Evolutionary conservation across 2,888 invertebrate genomes (phyloP).

Genomic region (Micropterix aruncella): DNA sequence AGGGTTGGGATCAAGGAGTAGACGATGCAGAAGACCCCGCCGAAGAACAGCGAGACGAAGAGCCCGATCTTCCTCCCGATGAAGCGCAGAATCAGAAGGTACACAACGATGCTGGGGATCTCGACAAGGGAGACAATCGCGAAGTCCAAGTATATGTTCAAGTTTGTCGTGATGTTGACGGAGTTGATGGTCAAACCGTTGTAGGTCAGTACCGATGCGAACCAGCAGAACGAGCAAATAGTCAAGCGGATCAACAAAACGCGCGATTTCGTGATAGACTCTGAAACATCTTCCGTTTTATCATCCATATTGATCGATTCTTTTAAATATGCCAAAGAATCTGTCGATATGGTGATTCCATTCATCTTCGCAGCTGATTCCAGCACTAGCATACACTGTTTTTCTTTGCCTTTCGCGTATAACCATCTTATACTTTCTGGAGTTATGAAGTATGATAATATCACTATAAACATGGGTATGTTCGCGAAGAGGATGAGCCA

Average conservation of each 20-base stretch:
- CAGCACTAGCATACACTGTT: not conserved
- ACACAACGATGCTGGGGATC: conserved; percentile 31
- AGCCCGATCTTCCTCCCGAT: conserved; percentile 25
- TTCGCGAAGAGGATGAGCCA: not conserved
- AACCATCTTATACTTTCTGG: not conserved
- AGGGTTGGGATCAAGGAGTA: not conserved
- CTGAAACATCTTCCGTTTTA: not conserved
- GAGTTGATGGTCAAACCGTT: conserved; percentile 53
- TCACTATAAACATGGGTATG: not conserved
- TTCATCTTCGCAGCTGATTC: not conserved
- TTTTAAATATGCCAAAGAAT: not conserved
- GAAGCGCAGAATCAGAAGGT: conserved; percentile 21
- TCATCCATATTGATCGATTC: not conserved
- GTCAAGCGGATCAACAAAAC: conserved; percentile 24
- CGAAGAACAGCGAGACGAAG: conserved; percentile 24
- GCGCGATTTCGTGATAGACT: not conserved
- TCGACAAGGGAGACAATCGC: conserved; percentile 37
- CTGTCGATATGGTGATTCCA: not conserved
- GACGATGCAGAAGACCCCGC: conserved; percentile 27
- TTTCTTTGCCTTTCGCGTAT: not conserved
- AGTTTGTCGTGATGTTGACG: conserved; percentile 42
- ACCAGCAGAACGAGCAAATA: conserved; percentile 48
- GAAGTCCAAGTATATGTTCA: conserved; percentile 42
- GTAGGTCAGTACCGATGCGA: conserved; percentile 50
- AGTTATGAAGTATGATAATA: not conserved